Evolutionary conservation across 2,113 vertebrate genomes (phyloP).

Genomic region (Haliaeetus leucogaster): DNA sequence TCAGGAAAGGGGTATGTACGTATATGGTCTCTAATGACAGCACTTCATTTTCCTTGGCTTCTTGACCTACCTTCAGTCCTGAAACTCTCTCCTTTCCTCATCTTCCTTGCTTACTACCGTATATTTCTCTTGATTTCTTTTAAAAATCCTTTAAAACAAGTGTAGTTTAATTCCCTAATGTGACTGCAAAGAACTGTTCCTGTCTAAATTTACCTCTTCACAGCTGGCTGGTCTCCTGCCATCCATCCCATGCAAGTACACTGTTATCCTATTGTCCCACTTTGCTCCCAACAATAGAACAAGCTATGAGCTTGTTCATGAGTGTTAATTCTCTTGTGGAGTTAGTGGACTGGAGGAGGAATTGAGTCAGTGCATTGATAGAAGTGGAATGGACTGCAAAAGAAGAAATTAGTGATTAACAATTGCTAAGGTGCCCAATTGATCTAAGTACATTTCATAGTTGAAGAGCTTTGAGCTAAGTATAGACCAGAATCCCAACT

Average conservation of each 20-base stretch:
- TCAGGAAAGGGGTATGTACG: background rate
- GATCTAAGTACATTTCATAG: constrained; percentile 1
- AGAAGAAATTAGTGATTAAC: constrained; percentile 5
- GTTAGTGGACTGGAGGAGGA: background rate
- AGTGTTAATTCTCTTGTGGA: background rate
- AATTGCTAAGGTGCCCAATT: background rate
- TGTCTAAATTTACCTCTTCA: background rate
- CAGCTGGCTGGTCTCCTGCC: background rate
- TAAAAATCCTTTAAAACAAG: background rate
- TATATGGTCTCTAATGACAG: background rate
- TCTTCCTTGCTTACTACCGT: background rate
- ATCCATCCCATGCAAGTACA: background rate
- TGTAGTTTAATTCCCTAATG: background rate
- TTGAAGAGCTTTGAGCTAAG: background rate
- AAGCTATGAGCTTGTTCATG: background rate
- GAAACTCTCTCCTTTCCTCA: background rate
- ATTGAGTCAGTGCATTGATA: background rate
- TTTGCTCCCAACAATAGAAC: background rate
- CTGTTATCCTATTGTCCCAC: background rate
- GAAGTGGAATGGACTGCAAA: constrained; percentile 1
- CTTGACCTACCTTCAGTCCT: background rate
- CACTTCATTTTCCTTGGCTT: background rate
- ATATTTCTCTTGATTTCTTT: background rate
- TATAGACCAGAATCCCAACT: background rate
- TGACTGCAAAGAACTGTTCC: background rate